Evolutionary conservation across 1,140 invertebrate genomes (phyloP).

Genomic region (Drosophila albomicans): DNA sequence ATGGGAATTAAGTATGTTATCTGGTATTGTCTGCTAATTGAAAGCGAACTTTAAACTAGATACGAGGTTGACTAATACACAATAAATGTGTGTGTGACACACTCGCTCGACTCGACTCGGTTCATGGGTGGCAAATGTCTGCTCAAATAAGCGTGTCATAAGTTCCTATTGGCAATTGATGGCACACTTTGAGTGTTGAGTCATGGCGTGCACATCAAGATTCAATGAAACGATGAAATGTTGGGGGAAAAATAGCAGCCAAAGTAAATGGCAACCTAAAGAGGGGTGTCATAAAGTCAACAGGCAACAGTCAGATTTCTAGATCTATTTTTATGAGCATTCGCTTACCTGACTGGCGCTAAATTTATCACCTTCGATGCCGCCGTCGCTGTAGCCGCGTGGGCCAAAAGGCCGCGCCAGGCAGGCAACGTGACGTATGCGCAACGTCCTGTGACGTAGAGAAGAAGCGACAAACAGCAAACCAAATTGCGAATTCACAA

Average conservation of each 20-base stretch:
- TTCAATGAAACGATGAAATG: neutral
- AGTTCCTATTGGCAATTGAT: slow-evolving; percentile 5
- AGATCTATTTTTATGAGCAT: slow-evolving; percentile 33
- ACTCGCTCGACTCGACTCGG: neutral
- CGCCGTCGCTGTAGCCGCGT: neutral
- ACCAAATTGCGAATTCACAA: slow-evolving; percentile 55
- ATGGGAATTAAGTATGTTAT: neutral
- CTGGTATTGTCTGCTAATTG: slow-evolving; percentile 21
- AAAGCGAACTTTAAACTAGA: slow-evolving; percentile 19
- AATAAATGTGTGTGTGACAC: slow-evolving; percentile 25
- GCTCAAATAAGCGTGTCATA: neutral
- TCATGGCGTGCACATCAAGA: slow-evolving; percentile 7
- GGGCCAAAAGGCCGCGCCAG: neutral
- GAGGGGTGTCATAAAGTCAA: slow-evolving; percentile 30
- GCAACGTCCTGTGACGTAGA: slow-evolving; percentile 63
- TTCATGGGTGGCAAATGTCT: neutral
- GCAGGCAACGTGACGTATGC: slow-evolving; percentile 62
- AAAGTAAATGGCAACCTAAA: neutral
- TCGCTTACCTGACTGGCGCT: slow-evolving; percentile 24
- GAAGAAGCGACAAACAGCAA: slow-evolving; percentile 2
- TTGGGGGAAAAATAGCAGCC: neutral
- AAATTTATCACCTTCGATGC: slow-evolving; percentile 33
- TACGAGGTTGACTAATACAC: slow-evolving; percentile 30
- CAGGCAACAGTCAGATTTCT: slow-evolving; percentile 9
- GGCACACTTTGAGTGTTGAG: slow-evolving; percentile 23